Conservation (phyloP, 1,140 invertebrate genomes). For the Lordiphosa stackelbergi region DNA sequence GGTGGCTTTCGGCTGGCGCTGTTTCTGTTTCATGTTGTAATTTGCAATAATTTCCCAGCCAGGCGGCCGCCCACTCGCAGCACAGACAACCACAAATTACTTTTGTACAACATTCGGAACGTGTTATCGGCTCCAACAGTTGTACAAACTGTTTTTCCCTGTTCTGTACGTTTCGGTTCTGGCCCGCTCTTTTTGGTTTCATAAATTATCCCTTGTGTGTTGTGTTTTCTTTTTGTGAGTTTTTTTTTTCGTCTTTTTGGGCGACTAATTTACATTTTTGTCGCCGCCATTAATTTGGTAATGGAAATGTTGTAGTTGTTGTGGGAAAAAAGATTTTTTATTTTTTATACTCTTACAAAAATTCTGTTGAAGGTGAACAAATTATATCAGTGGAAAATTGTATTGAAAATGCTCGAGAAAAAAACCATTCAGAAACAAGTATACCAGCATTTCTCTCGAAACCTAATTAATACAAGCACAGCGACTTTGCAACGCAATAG, state of each 20-base stretch:
- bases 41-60: conserved; percentile 68
- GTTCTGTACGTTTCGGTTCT: background rate
- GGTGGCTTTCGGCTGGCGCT: background rate
- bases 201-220: background rate
- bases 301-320: conserved; percentile 36
- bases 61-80: conserved; percentile 27
- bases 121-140: conserved; percentile 68
- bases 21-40: conserved; percentile 23
- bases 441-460: no score
- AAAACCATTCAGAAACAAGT: no score
- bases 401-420: no score
- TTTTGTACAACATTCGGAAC: conserved; percentile 60
- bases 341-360: background rate
- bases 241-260: conserved; percentile 25
- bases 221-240: conserved; percentile 15
- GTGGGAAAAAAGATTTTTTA: no score
- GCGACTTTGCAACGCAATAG: no score
- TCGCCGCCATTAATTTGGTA: conserved; percentile 68
- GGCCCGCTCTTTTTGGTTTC: background rate
- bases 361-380: no score
- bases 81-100: conserved; percentile 54
- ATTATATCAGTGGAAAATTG: no score
- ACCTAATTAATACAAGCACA: no score
- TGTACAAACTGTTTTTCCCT: conserved; percentile 49
- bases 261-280: conserved; percentile 74